phyloP scores from a whole-genome alignment of 2,797 vertebrate genomes.

The Nannoperca obscura region DNA sequence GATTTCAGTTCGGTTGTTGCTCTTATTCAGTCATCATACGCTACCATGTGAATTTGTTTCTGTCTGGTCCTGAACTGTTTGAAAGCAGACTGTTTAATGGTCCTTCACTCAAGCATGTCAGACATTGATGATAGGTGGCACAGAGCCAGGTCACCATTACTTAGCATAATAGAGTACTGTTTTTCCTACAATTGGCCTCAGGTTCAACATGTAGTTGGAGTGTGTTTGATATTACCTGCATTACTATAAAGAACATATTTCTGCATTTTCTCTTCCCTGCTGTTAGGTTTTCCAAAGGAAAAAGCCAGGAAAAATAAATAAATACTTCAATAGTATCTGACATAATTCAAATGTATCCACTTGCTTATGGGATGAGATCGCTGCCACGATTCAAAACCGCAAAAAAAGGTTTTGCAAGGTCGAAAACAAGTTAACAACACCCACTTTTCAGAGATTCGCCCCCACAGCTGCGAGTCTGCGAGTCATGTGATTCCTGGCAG shows the following conservation, averaged over 20 bases:
- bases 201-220: slow-evolving; percentile 7
- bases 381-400: too few relatives aligned
- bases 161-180: background rate
- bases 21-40: slow-evolving; percentile 16
- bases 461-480: too few relatives aligned
- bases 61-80: slow-evolving; percentile 9
- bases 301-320: slow-evolving; percentile 20
- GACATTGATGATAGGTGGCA: slow-evolving; percentile 17
- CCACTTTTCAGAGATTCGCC: too few relatives aligned
- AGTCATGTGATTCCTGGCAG: too few relatives aligned
- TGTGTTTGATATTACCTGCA: background rate
- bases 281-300: slow-evolving; percentile 10
- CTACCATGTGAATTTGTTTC: slow-evolving; percentile 23
- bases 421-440: too few relatives aligned
- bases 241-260: background rate
- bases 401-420: too few relatives aligned
- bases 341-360: slow-evolving; percentile 42
- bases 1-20: slow-evolving; percentile 5
- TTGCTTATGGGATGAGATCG: too few relatives aligned
- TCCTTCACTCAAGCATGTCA: slow-evolving; percentile 24
- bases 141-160: background rate
- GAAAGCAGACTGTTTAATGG: slow-evolving; percentile 6
- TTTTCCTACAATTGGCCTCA: slow-evolving; percentile 21
- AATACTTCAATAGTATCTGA: slow-evolving; percentile 38
- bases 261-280: background rate